Evolutionary conservation across 2,888 invertebrate genomes (phyloP), one percentile per base, ranked within the genome.

Genomic region (Trissoscelio sp.): DNA sequence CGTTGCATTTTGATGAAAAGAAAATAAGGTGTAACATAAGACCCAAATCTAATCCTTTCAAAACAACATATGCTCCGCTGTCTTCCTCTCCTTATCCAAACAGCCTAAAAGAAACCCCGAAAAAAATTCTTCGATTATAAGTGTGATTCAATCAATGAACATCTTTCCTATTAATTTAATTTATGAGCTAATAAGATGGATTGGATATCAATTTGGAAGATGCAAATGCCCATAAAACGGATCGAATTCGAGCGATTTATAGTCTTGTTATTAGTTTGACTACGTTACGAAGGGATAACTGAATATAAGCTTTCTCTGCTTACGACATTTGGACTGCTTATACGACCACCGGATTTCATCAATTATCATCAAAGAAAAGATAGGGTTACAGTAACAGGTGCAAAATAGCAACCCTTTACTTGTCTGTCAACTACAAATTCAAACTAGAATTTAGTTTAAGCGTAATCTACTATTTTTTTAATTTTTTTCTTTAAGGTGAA

Each of bases 11-110:
- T 62, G 57, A 79, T 79, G 78, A 78, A 78, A 70, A 78, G 70
- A 78, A 78, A 78, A 78, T 78, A 78, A 64, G 62, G 70, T 67
- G 78, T 64, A 78, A 78, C 51, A 64, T 34, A 70, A 78, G 57
- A 78, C 78, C 70, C 78, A 70, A 78, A 70, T 70, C 57, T 69
- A 78, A 78, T 78, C 70, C 78, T 70, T 78, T 78, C 9, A 78
- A 78, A 78, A 78, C 78, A 70, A 62, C 78, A 78, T 69, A 70
- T 70, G 55, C 34, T 67, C 28, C 67, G 31, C 53, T 16, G 51
- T 53, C 24, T 34, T 66, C 11, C 11, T 57, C 24, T 34, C 28
- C n/a, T 34, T 67, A 69, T 53, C 53, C 77, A 44, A 74, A 66
- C 69, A 69, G n/a, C 44, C 42, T 20, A 12, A 9, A 20, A 22